These are phyloP conservation scores for Dasypogon diadema DNA, from an alignment of 2,888 invertebrate genomes.

Conservation along the genomic window DNA sequence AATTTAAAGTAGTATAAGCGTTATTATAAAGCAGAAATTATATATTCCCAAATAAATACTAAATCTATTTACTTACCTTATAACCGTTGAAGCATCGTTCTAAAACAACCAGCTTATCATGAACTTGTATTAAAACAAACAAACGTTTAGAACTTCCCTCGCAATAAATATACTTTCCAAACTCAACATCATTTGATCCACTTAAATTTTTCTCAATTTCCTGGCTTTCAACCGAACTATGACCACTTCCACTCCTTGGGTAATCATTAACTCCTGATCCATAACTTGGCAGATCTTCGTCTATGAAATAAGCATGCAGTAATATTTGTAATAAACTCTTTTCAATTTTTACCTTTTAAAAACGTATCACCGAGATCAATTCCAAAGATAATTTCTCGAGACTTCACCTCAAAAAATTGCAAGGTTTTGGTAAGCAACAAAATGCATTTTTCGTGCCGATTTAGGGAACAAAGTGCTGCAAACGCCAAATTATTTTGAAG, in stretches of 20 bases:
- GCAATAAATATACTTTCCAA: slow-evolving; percentile 46
- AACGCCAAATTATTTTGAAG: background rate
- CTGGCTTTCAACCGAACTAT: too few relatives aligned
- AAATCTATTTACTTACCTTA: slow-evolving; percentile 43
- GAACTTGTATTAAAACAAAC: slow-evolving; percentile 48
- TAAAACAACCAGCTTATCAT: slow-evolving; percentile 49
- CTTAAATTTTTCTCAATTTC: background rate
- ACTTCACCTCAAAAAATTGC: slow-evolving; percentile 51
- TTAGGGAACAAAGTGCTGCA: slow-evolving; percentile 36
- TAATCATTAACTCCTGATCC: too few relatives aligned
- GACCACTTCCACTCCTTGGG: too few relatives aligned
- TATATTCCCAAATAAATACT: too few relatives aligned
- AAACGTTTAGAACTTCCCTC: slow-evolving; percentile 6
- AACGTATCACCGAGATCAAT: slow-evolving; percentile 41
- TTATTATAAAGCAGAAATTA: too few relatives aligned
- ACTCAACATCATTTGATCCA: background rate
- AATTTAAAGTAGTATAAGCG: too few relatives aligned
- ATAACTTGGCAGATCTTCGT: too few relatives aligned
- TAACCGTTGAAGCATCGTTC: slow-evolving; percentile 32
- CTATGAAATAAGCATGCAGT: too few relatives aligned
- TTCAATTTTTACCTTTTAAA: slow-evolving; percentile 41
- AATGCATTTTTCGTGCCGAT: background rate
- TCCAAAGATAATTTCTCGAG: slow-evolving; percentile 16
- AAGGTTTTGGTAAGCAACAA: slow-evolving; percentile 35
- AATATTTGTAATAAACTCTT: too few relatives aligned